Base-by-base conservation (phyloP, 2,113 vertebrate genomes). In the Anser brachyrhynchus region DNA sequence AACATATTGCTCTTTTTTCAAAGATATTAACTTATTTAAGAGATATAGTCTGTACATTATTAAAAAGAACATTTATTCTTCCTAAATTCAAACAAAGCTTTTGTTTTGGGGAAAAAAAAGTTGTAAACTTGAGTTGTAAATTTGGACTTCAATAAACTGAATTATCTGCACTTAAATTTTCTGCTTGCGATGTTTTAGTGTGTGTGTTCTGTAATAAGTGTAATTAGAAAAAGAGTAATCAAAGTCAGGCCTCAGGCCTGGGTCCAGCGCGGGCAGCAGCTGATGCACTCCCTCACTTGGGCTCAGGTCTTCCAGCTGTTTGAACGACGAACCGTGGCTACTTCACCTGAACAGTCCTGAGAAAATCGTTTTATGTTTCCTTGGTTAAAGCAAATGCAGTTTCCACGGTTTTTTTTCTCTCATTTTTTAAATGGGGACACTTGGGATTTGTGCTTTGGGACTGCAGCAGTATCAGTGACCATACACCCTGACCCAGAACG, bases 1-100 rank as follows among this genome's bases (percentile, higher is more conserved):
- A 99, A 98, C 98, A 98, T 98, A 98, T 98, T 98, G 98, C 98
- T 99, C 98, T 98, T 99, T 99, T 99, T 98, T 98, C 98, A 98
- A 98, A 98, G 97, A 98, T 98, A 98, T 98, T 98, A 98, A 98
- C 98, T 99, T 99, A 98, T 98, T 98, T 95, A 93, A 97, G 93
- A 97, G 78, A 98, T 92, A 96, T 96, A 97, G 95, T 95, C 98
- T 99, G 98, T 98, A 99, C 98, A 98, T 98, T 98, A 98, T 97
- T 98, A 96, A 98, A 98, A 98, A 98, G 96, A 89, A 98, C 98
- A 98, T 98, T 98, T 98, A 98, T 99, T 99, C 98, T 99, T 99
- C 98, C 98, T 99, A 98, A 97, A 98, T 96, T 98, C 90, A 97
- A 98, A 98, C 97, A 96, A 98, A 98, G 97, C 96, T 98, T 98